Base-by-base conservation (phyloP, 2,797 vertebrate genomes). In the Hoplostethus mediterraneus region DNA sequence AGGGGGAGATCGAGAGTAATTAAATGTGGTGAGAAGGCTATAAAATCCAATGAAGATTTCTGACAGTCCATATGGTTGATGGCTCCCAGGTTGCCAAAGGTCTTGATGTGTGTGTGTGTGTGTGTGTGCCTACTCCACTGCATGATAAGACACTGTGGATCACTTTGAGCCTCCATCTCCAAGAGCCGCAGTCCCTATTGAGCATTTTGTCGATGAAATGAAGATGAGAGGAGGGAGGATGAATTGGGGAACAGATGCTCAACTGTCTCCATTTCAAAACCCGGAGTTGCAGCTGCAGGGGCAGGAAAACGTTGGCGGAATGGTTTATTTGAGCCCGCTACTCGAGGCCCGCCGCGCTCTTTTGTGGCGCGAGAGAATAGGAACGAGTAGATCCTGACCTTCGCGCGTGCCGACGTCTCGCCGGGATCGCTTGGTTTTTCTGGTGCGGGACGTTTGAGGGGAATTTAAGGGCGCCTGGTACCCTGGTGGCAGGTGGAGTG, bases 51-150 rank as follows among this genome's bases (percentile, higher is more conserved):
- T 31, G 36, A 64, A 52, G 31, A 40, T 28, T 38, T 64, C 11
- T 14, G 33, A 12, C 28, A n/a, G 49, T 65, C 48, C 51, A 42
- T 52, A 64, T 54, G 63, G 51, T 40, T 62, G 28, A 62, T 48
- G 21, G 17, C 17, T n/a, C 17, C 42, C 2, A 1, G 16, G 36
- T 2, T 25, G 16, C 17, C 49, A 38, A 52, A 53, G 21, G 17
- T 6, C 44, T 13, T 21, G 30, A 40, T 4, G 64, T 33, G 51
- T 31, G 63, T 30, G 51, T 31, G 51, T 64, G 44, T 42, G 48
- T 38, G 14, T 36, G 30, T 48, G 30, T 45, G 44, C 44, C 44
- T 45, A 13, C 44, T 14, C 44, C 44, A 45, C 13, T 14, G 13
- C 40, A 42, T 10, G 40, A 11, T 42, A 42, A 42, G 40, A 45